These are phyloP conservation scores for Candoia aspera DNA, from an alignment of 2,113 vertebrate species.

Conservation along the genomic window DNA sequence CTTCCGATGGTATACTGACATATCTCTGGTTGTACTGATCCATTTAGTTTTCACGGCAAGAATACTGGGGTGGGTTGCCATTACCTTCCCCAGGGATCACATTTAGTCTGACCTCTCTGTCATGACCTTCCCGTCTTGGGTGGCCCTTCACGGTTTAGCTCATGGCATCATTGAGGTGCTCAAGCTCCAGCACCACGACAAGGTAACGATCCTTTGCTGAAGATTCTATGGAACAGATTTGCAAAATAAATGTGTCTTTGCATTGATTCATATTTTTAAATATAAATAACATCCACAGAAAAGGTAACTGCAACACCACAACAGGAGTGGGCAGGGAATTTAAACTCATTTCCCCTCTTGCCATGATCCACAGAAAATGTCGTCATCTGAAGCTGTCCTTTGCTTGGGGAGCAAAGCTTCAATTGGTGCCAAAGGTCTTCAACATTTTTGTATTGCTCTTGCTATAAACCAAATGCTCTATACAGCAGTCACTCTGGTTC, in stretches of 20 bases:
- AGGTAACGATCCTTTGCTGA: no score
- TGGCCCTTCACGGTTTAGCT: no score
- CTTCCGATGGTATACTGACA: no score
- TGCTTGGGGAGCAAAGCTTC: not conserved
- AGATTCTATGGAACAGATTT: not conserved
- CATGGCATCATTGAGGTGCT: no score
- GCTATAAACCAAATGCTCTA: not conserved
- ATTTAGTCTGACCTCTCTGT: no score
- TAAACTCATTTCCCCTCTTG: not conserved
- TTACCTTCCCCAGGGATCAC: no score
- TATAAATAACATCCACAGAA: not conserved
- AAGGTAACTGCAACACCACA: not conserved
- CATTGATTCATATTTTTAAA: not conserved
- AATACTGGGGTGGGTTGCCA: no score
- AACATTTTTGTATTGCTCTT: not conserved
- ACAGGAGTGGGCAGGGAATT: not conserved
- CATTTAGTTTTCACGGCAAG: no score
- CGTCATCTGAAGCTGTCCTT: not conserved
- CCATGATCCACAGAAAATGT: not conserved
- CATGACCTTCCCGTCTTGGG: no score
- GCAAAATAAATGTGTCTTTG: not conserved
- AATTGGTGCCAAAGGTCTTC: not conserved
- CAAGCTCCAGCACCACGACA: no score
- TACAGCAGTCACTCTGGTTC: not conserved
- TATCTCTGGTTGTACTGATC: no score